Evolutionary conservation across 2,797 vertebrate genomes (phyloP).

Genomic region (Cyclopterus lumpus): DNA sequence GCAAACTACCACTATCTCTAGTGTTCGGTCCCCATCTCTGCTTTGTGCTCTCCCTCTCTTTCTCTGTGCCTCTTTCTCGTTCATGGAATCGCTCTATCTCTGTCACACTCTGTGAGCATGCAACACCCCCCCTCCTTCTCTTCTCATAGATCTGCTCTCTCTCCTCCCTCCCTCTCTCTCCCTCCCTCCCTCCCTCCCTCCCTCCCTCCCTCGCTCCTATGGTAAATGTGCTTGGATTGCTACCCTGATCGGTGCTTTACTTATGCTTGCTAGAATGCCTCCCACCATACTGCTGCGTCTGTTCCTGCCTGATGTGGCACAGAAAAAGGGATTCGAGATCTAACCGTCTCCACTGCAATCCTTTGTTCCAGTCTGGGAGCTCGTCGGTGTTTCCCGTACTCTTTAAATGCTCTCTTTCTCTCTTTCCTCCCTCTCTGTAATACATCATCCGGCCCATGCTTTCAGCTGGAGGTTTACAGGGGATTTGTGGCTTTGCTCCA

Average conservation of each 20-base stretch:
- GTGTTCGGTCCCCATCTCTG: conserved; percentile 60
- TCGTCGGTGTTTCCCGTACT: conserved; percentile 55
- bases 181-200: conserved; percentile 55
- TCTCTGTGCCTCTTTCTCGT: conserved; percentile 60
- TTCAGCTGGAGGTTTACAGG: conserved; percentile 56
- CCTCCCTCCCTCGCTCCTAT: conserved; percentile 56
- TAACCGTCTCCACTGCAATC: conserved; percentile 45
- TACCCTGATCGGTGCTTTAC: conserved; percentile 76
- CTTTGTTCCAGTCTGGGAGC: conserved; percentile 63
- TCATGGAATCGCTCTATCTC: conserved; percentile 70
- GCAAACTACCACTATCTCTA: conserved; percentile 62
- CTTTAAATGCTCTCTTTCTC: conserved; percentile 44
- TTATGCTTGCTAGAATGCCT: conserved; percentile 78
- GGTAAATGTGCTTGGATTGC: conserved; percentile 81
- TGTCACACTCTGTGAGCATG: conserved; percentile 79
- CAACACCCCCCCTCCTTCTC: conserved; percentile 67
- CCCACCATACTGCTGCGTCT: conserved; percentile 66
- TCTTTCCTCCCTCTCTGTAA: conserved; percentile 30
- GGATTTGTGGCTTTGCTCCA: conserved; percentile 51
- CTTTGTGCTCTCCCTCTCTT: conserved; percentile 67
- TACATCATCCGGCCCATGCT: conserved; percentile 50
- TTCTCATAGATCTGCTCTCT: conserved; percentile 71
- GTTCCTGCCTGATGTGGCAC: conserved; percentile 65
- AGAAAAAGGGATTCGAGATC: conserved; percentile 51
- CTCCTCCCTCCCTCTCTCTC: conserved; percentile 60